Percentiles rank a stretch among this genome's conserved stretches.
Conservation (phyloP, 2,113 vertebrate genomes). For the Pantherophis guttatus region DNA sequence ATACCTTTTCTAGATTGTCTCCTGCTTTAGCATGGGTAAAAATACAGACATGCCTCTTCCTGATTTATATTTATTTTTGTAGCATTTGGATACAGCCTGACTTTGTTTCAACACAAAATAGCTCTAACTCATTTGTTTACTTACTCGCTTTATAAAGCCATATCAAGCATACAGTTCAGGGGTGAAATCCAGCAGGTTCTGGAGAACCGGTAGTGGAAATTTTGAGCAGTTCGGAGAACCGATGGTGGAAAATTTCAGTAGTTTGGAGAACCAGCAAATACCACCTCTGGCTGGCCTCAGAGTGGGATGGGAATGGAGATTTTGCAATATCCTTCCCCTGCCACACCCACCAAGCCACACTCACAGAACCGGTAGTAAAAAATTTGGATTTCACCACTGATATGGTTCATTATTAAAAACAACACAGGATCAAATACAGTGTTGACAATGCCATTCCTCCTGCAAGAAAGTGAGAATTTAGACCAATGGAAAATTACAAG, state of each 20-base stretch:
- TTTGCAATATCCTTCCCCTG: no score
- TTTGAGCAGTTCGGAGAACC: no score
- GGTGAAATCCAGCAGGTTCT: no score
- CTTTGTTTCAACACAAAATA: background rate
- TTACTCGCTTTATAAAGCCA: background rate
- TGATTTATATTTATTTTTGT: background rate
- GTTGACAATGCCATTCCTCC: background rate
- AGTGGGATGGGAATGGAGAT: no score
- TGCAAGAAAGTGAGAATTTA: background rate
- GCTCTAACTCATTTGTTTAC: background rate
- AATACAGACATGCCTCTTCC: background rate
- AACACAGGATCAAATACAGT: background rate
- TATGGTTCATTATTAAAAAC: background rate
- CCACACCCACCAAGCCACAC: no score
- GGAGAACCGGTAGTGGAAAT: no score
- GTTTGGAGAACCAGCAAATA: no score
- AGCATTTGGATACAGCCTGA: background rate
- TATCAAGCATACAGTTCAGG: background rate
- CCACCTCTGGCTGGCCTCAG: no score
- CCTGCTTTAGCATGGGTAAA: background rate
- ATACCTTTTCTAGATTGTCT: background rate
- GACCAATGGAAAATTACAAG: background rate
- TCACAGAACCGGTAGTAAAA: no score
- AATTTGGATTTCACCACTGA: no score
- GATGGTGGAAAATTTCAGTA: no score